Conservation (phyloP, 92 coral and sea anemone genomes). For the Parazoanthus atlanticus region DNA sequence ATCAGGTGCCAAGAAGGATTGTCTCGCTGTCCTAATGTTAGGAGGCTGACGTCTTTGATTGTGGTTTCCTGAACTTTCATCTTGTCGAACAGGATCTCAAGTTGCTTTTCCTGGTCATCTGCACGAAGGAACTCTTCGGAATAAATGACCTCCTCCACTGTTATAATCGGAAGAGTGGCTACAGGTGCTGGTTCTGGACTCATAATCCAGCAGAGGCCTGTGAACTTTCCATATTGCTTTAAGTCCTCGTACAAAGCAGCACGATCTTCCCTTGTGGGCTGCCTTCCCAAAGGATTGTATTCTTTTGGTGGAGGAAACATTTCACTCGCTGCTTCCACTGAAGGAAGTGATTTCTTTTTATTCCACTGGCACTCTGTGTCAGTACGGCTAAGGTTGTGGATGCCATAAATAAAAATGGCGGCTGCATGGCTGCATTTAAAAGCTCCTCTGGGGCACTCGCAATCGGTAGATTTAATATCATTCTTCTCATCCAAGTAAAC, state of each 20-base stretch:
- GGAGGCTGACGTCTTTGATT: slow-evolving; percentile 27
- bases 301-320: slow-evolving; percentile 44
- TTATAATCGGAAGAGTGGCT: slow-evolving; percentile 35
- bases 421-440: slow-evolving; percentile 61
- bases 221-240: slow-evolving; percentile 22
- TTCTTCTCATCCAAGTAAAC: slow-evolving; percentile 44
- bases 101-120: slow-evolving; percentile 17
- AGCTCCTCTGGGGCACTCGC: slow-evolving; percentile 55
- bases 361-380: slow-evolving; percentile 56
- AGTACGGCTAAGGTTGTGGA: slow-evolving; percentile 55
- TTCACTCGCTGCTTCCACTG: not conserved
- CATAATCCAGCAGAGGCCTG: slow-evolving; percentile 45
- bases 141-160: slow-evolving; percentile 47
- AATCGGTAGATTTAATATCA: slow-evolving; percentile 39
- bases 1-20: slow-evolving; percentile 54
- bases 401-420: slow-evolving; percentile 52
- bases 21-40: slow-evolving; percentile 49
- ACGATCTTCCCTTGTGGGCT: slow-evolving; percentile 38
- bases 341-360: not conserved
- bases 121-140: slow-evolving; percentile 39
- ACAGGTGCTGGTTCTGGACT: slow-evolving; percentile 46
- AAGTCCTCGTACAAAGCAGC: not conserved
- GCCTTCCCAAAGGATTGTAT: slow-evolving; percentile 8
- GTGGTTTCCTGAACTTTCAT: slow-evolving; percentile 12
- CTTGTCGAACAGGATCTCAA: slow-evolving; percentile 1